Evolutionary conservation across 2,113 vertebrate species (phyloP).

Genomic region (Neogale vison): DNA sequence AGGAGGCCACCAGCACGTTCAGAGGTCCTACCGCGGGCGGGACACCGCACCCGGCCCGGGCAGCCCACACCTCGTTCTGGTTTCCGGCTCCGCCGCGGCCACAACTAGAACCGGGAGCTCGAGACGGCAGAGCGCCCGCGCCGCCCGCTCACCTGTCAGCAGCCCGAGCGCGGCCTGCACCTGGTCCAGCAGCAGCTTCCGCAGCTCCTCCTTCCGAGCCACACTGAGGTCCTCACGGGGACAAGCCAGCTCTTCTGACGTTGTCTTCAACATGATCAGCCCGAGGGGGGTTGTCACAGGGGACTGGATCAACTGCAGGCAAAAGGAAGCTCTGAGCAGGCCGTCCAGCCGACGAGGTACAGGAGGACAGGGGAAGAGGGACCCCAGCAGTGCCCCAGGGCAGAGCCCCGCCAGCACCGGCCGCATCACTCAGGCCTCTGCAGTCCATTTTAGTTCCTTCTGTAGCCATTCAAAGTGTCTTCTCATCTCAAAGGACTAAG

Average conservation of each 20-base stretch:
- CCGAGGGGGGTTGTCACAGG: conserved; percentile 94
- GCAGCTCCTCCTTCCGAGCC: conserved; percentile 95
- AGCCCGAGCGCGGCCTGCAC: conserved; percentile 96
- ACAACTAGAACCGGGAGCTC: not conserved
- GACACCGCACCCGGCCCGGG: not conserved
- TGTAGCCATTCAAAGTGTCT: conserved; percentile 22
- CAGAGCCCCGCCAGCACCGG: not conserved
- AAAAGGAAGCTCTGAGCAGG: conserved; percentile 46
- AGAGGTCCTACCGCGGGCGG: not conserved
- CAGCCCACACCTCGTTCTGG: not conserved
- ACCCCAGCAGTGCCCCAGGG: not conserved
- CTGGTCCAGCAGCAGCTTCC: conserved; percentile 96
- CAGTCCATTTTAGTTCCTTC: not conserved
- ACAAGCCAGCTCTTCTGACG: conserved; percentile 97
- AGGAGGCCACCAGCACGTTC: not conserved
- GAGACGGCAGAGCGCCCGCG: not conserved
- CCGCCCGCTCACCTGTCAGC: conserved; percentile 89
- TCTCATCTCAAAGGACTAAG: conserved; percentile 36
- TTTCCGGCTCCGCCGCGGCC: not conserved
- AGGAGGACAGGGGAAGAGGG: not conserved
- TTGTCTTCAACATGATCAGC: conserved; percentile 97
- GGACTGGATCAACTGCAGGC: conserved; percentile 93
- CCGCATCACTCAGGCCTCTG: not conserved
- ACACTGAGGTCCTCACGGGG: conserved; percentile 97
- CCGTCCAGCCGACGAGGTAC: not conserved